These are phyloP conservation scores for Bombycilla garrulus DNA, from an alignment of 2,113 vertebrate species.

Conservation along the genomic window DNA sequence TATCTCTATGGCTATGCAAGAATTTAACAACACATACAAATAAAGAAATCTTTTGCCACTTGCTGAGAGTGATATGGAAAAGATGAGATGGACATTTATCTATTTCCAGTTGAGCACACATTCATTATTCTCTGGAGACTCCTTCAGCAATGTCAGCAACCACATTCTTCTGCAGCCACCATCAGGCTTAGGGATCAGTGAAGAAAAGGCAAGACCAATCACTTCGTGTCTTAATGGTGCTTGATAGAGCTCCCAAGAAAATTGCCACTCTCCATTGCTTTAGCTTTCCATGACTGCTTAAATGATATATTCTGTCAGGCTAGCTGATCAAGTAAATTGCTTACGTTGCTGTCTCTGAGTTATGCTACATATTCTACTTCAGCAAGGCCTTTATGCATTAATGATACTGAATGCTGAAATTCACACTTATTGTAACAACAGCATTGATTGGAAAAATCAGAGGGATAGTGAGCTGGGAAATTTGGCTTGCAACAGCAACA, in stretches of 20 bases:
- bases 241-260: not conserved
- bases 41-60: not conserved
- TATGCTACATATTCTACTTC: not conserved
- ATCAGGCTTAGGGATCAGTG: not conserved
- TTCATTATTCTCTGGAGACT: not conserved
- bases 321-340: not conserved
- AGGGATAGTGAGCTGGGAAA: not conserved
- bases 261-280: not conserved
- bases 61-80: not conserved
- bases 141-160: not conserved
- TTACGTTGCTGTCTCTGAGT: not conserved
- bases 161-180: not conserved
- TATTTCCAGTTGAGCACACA: not conserved
- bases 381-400: not conserved
- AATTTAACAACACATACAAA: not conserved
- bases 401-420: not conserved
- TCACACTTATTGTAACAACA: not conserved
- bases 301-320: not conserved
- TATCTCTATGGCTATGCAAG: not conserved
- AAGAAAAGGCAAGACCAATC: not conserved
- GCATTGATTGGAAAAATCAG: not conserved
- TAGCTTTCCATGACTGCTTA: not conserved
- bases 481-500: not conserved
- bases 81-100: not conserved
- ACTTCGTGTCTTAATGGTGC: not conserved